These are phyloP conservation scores for Hemicrepidius hirtus DNA, from an alignment of 2,888 invertebrate species.

Conservation along the genomic window DNA sequence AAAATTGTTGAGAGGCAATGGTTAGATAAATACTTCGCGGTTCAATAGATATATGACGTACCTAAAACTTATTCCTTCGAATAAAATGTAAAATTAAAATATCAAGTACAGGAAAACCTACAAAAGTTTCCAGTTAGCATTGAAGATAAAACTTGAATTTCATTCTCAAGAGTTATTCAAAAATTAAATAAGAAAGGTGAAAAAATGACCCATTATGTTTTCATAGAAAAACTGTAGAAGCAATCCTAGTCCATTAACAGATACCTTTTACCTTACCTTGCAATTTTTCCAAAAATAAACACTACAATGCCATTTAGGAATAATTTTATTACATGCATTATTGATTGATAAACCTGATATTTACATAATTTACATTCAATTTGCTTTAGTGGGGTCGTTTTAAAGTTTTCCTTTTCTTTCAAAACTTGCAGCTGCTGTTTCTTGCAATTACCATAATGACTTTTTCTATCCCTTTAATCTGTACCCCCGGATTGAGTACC, in stretches of 20 bases:
- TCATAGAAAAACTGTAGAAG: too few relatives aligned
- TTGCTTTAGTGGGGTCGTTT: constrained; percentile 16
- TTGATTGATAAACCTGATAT: constrained; percentile 16
- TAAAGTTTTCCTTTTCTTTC: constrained; percentile 10
- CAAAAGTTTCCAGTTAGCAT: too few relatives aligned
- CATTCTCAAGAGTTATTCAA: too few relatives aligned
- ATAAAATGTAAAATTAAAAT: not conserved
- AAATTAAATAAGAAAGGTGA: too few relatives aligned
- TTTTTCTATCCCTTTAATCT: constrained; percentile 1
- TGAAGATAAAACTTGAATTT: too few relatives aligned
- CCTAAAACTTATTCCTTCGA: not conserved
- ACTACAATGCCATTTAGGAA: not conserved
- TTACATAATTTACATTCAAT: constrained; percentile 27
- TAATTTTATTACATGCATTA: constrained; percentile 7
- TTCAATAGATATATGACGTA: too few relatives aligned
- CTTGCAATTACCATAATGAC: constrained; percentile 18
- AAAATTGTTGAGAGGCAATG: not conserved
- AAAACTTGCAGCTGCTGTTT: constrained; percentile 14
- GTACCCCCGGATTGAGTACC: too few relatives aligned
- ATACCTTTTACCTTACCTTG: not conserved
- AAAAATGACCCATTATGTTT: too few relatives aligned
- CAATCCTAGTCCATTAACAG: too few relatives aligned
- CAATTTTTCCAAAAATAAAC: not conserved
- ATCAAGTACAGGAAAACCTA: too few relatives aligned
- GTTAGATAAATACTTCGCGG: too few relatives aligned